Base-by-base conservation (phyloP, 2,888 invertebrate species). In the Cataglyphis cursor region DNA sequence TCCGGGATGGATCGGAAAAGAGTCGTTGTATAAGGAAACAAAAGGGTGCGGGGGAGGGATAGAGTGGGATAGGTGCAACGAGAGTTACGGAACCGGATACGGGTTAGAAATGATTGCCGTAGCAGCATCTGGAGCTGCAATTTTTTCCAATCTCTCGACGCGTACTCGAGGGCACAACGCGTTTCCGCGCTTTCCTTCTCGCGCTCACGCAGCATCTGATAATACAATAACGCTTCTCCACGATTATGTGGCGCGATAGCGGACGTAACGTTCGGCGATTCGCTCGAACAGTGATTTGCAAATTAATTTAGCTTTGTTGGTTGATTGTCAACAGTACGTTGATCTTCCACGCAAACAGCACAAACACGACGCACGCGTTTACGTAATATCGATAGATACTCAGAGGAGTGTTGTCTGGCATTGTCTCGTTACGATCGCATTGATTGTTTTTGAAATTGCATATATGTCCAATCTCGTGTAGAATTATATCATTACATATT, bases 81-180 rank as follows among this genome's bases (percentile, higher is more conserved):
- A 91, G 93, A 93, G 92, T 92, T 92, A 91, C 85, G 85, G 31
- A 72, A 54, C 81, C 87, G 86, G 87, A 93, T 93, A 90, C 93
- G 92, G 93, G 94, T 94, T 94, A 94, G 93, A 93, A 94, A 93
- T 93, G 93, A 93, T 93, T 93, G 91, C 92, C 93, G 91, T 89
- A 90, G 93, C 93, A 93, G 89, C 93, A 93, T 93, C 93, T 93
- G 92, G 89, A 92, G 91, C 92, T 94, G 94, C 93, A 93, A 90
- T 93, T 93, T 93, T 57, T 94, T 93, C 93, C 93, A 92, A 93
- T 94, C 92, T 92, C 87, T 82, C 90, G 90, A 90, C 91, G 88
- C 87, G 89, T 86, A 82, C 87, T 89, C 87, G 81, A 90, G 88
- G 90, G 89, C 65, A 59, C 68, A 72, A 38, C 48, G 21, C 75